A percentile compares a stretch with the other conserved stretches of the same genome.
These are phyloP conservation scores for Phalera bucephala DNA, from an alignment of 2,888 invertebrate genomes.

Conservation along the genomic window DNA sequence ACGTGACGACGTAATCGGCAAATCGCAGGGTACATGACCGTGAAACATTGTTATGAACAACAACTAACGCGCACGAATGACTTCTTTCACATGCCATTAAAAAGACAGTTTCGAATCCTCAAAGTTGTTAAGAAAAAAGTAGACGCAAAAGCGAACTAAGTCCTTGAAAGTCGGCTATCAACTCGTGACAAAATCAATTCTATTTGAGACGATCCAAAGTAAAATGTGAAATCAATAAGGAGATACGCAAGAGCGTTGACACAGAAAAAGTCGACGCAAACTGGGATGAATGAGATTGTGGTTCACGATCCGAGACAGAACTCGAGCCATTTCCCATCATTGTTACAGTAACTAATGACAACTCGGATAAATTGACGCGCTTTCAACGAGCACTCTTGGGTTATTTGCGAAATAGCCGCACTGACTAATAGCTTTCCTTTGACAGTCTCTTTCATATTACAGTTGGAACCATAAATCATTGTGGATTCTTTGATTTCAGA, in stretches of 20 bases:
- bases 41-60: slow-evolving; percentile 53
- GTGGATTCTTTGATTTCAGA: slow-evolving; percentile 80
- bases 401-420: slow-evolving; percentile 31
- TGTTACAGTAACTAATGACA: slow-evolving; percentile 59
- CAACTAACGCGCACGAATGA: slow-evolving; percentile 56
- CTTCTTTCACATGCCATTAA: slow-evolving; percentile 45
- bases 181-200: slow-evolving; percentile 4
- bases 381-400: slow-evolving; percentile 43
- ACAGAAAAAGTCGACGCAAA: slow-evolving; percentile 50
- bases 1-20: slow-evolving; percentile 65
- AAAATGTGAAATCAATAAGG: slow-evolving; percentile 47
- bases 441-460: slow-evolving; percentile 15
- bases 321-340: slow-evolving; percentile 61
- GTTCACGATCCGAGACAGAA: slow-evolving; percentile 47
- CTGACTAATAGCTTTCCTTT: slow-evolving; percentile 32
- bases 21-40: slow-evolving; percentile 70
- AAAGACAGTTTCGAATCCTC: slow-evolving; percentile 19
- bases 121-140: slow-evolving; percentile 1
- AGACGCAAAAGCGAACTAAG: background rate
- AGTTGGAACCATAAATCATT: slow-evolving; percentile 27
- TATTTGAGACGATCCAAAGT: slow-evolving; percentile 8
- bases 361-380: slow-evolving; percentile 53
- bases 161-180: slow-evolving; percentile 12
- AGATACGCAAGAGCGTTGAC: slow-evolving; percentile 47
- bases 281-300: slow-evolving; percentile 49